Evolutionary conservation across 2,113 vertebrate species (phyloP).

Genomic region (Pachypanchax playfairii): DNA sequence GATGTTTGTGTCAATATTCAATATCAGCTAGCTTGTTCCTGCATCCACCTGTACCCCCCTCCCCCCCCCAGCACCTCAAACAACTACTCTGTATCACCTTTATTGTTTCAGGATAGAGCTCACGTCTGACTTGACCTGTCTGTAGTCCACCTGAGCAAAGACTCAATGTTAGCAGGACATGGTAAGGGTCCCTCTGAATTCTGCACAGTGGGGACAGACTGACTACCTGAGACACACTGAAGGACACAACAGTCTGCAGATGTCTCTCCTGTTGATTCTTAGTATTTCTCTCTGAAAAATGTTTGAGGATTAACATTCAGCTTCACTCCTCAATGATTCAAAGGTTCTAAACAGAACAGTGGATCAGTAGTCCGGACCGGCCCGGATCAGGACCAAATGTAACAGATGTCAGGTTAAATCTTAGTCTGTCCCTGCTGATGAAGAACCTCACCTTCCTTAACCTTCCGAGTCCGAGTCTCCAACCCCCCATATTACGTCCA

Average conservation of each 20-base stretch:
- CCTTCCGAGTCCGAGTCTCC: too few species aligned
- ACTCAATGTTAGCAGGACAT: slow-evolving; percentile 41
- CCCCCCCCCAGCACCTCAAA: too few species aligned
- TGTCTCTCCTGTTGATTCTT: neutral
- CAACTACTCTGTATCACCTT: slow-evolving; percentile 17
- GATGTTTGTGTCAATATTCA: too few species aligned
- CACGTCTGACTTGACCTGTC: slow-evolving; percentile 71
- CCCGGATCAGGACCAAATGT: neutral
- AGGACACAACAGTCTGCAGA: neutral
- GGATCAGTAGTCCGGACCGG: too few species aligned
- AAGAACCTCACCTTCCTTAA: neutral
- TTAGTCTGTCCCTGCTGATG: neutral
- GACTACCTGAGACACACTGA: neutral
- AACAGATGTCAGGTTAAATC: too few species aligned
- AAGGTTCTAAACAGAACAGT: neutral
- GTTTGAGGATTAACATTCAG: too few species aligned
- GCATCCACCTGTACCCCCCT: too few species aligned
- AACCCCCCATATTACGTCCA: too few species aligned
- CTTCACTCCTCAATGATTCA: too few species aligned
- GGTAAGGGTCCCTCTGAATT: slow-evolving; percentile 56
- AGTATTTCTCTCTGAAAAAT: too few species aligned
- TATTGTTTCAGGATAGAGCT: slow-evolving; percentile 76
- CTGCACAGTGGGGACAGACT: neutral
- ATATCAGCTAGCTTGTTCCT: too few species aligned
- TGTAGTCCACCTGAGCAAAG: slow-evolving; percentile 53